phyloP scores from a whole-genome alignment of 1,140 invertebrate species.

The Vanessa atalanta region DNA sequence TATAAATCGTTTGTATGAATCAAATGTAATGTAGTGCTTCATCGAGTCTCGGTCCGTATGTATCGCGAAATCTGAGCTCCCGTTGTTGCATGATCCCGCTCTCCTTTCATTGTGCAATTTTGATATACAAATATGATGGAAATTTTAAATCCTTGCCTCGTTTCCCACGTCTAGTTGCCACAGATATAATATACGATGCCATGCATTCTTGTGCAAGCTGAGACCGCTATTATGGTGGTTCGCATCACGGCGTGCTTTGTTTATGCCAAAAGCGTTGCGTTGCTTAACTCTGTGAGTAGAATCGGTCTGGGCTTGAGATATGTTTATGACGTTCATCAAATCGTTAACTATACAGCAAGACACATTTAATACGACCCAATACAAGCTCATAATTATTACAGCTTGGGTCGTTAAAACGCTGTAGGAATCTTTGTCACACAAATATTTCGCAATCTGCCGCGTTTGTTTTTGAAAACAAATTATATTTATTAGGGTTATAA shows the following conservation, averaged over 20 bases:
- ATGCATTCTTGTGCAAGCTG: constrained; percentile 57
- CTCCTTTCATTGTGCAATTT: constrained; percentile 53
- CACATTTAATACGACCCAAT: too few species aligned
- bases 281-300: constrained; percentile 42
- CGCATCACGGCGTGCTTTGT: constrained; percentile 50
- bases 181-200: constrained; percentile 66
- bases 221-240: constrained; percentile 59
- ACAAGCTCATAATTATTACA: too few species aligned
- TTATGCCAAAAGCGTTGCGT: constrained; percentile 49
- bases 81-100: constrained; percentile 23
- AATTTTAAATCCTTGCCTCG: constrained; percentile 64
- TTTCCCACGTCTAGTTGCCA: constrained; percentile 68
- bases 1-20: neutral
- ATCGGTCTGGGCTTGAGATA: constrained; percentile 18
- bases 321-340: constrained; percentile 15
- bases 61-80: constrained; percentile 27
- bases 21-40: neutral
- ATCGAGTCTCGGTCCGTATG: neutral
- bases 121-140: constrained; percentile 75
- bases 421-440: too few species aligned
- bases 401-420: too few species aligned
- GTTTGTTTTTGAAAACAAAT: too few species aligned
- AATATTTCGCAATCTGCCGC: too few species aligned
- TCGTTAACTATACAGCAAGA: neutral
- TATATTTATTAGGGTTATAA: neutral